Evolutionary conservation across 2,113 vertebrate genomes (phyloP).

Genomic region (Corythaeola cristata): DNA sequence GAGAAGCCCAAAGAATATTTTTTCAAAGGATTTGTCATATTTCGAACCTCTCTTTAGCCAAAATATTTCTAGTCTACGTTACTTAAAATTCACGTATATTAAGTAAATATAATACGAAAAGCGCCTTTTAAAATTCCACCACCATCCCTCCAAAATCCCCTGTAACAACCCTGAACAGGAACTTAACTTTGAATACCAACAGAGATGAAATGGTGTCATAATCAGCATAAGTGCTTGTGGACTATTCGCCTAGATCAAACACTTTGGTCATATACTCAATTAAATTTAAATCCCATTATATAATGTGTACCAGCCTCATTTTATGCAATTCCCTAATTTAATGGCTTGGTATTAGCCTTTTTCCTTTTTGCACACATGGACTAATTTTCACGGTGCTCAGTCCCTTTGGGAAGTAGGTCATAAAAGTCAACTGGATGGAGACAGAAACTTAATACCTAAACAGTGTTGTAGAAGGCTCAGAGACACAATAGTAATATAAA

Average conservation of each 20-base stretch:
- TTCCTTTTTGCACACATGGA: slow-evolving; percentile 53
- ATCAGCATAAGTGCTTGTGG: slow-evolving; percentile 56
- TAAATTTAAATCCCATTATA: slow-evolving; percentile 73
- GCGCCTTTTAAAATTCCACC: not conserved
- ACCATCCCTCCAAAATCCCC: not conserved
- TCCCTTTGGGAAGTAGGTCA: slow-evolving; percentile 58
- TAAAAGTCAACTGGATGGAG: slow-evolving; percentile 56
- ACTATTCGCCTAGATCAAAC: slow-evolving; percentile 64
- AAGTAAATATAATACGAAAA: not conserved
- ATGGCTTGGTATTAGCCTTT: slow-evolving; percentile 62
- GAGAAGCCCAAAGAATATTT: not conserved
- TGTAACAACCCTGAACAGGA: not conserved
- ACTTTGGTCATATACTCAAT: slow-evolving; percentile 63
- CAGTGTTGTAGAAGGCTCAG: not conserved
- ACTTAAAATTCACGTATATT: not conserved
- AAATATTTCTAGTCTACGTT: not conserved
- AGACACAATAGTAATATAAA: not conserved
- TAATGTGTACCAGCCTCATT: slow-evolving; percentile 63
- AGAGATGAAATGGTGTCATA: slow-evolving; percentile 53
- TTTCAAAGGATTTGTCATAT: not conserved
- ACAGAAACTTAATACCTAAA: slow-evolving; percentile 50
- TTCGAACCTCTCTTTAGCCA: not conserved
- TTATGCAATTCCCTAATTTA: slow-evolving; percentile 66
- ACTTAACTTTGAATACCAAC: slow-evolving; percentile 17
- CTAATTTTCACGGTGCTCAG: slow-evolving; percentile 55